These are phyloP conservation scores for Tigriopus japonicus DNA, from an alignment of 1,140 invertebrate species.

Conservation along the genomic window DNA sequence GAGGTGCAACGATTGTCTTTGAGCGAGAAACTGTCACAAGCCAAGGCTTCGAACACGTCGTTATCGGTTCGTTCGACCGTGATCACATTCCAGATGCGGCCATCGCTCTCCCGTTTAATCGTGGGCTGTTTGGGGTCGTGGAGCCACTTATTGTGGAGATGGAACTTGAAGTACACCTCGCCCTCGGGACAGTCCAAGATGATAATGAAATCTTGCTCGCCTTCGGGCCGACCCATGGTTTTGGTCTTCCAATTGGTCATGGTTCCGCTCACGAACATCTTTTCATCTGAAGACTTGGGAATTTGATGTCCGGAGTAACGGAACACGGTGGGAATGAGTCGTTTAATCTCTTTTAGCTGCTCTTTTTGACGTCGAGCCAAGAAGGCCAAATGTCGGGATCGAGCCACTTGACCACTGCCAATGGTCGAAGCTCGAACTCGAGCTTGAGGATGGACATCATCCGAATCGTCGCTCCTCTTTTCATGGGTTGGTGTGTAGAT, in stretches of 20 bases:
- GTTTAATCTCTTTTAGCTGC: neutral
- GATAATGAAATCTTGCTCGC: neutral
- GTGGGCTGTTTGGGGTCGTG: neutral
- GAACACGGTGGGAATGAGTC: slow-evolving; percentile 7
- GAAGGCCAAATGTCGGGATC: neutral
- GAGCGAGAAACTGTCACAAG: neutral
- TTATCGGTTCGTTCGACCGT: neutral
- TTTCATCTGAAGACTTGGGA: neutral
- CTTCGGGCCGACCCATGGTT: neutral
- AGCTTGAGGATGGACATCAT: neutral
- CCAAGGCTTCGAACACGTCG: slow-evolving; percentile 8
- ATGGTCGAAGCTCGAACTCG: neutral
- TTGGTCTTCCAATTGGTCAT: slow-evolving; percentile 8
- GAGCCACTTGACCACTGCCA: neutral
- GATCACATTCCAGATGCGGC: neutral
- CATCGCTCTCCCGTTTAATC: neutral
- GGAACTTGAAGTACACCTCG: neutral
- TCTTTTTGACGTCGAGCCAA: neutral
- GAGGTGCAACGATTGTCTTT: neutral
- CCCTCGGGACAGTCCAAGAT: slow-evolving; percentile 2
- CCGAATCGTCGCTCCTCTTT: neutral
- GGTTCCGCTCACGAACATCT: neutral
- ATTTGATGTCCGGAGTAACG: neutral
- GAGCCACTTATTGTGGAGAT: neutral
- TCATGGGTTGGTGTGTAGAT: neutral